Conservation (phyloP, 2,113 vertebrate species). For the Eidolon helvum region DNA sequence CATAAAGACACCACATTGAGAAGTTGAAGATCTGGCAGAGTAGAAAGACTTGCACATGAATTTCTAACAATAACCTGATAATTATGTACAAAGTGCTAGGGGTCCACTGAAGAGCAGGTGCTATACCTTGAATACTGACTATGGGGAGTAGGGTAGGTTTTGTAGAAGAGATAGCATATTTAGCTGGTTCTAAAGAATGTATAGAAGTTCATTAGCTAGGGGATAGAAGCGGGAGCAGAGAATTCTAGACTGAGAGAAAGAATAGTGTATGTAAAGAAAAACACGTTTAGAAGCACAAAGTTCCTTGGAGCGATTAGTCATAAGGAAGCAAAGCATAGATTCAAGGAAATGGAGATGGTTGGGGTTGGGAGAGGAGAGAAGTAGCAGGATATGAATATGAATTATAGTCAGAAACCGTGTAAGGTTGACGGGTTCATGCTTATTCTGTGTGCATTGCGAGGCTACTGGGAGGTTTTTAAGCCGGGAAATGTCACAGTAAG, state of each 20-base stretch:
- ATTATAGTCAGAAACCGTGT: background rate
- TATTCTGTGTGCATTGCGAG: background rate
- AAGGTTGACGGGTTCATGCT: background rate
- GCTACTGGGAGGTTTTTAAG: background rate
- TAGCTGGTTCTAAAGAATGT: background rate
- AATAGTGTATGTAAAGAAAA: background rate
- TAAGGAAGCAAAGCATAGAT: background rate
- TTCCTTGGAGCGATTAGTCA: background rate
- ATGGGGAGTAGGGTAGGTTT: rapidly evolving
- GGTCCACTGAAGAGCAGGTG: background rate
- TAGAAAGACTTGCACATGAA: background rate
- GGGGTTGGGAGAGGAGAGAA: background rate
- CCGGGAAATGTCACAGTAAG: background rate
- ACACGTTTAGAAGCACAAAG: background rate
- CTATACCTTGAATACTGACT: background rate
- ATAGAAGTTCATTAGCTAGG: background rate
- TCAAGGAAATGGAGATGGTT: background rate
- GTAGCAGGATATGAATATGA: background rate
- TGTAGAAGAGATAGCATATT: background rate
- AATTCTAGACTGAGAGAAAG: background rate
- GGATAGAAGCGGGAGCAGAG: background rate
- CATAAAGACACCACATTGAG: background rate
- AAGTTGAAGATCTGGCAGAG: background rate
- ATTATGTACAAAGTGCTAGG: background rate
- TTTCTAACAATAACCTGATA: background rate